Evolutionary conservation across 1,140 invertebrate genomes (phyloP).

Genomic region (Samia ricini): DNA sequence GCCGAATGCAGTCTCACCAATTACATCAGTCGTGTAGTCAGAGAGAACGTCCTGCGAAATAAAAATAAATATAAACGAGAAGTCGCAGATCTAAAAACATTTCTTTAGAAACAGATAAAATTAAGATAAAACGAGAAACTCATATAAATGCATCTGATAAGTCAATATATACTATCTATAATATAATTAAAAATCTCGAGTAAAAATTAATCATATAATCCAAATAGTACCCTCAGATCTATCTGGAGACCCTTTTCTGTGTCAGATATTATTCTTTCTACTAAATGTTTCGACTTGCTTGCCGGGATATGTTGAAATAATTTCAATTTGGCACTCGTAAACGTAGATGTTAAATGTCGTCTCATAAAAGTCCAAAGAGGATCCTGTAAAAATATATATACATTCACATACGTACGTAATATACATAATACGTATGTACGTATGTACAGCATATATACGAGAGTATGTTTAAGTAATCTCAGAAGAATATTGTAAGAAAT

Average conservation of each 20-base stretch:
- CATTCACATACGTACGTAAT: too few species aligned
- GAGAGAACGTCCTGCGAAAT: conserved; percentile 57
- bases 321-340: conserved; percentile 24
- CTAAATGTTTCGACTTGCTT: conserved; percentile 15
- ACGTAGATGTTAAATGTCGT: conserved; percentile 20
- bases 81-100: too few species aligned
- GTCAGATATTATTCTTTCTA: conserved; percentile 16
- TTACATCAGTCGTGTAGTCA: conserved; percentile 77
- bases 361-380: conserved; percentile 22
- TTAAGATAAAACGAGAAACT: too few species aligned
- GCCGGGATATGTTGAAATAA: conserved; percentile 2
- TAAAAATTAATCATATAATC: too few species aligned
- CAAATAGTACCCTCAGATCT: conserved; percentile 28
- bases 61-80: conserved; percentile 24
- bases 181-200: too few species aligned
- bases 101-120: too few species aligned
- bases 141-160: too few species aligned
- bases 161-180: too few species aligned
- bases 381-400: conserved; percentile 25
- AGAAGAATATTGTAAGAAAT: too few species aligned
- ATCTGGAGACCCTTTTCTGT: conserved; percentile 12
- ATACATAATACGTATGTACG: too few species aligned
- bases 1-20: conserved; percentile 78
- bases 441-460: too few species aligned
- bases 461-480: too few species aligned